These are phyloP conservation scores for Vanessa atalanta DNA, from an alignment of 1,140 invertebrate species.

Conservation along the genomic window DNA sequence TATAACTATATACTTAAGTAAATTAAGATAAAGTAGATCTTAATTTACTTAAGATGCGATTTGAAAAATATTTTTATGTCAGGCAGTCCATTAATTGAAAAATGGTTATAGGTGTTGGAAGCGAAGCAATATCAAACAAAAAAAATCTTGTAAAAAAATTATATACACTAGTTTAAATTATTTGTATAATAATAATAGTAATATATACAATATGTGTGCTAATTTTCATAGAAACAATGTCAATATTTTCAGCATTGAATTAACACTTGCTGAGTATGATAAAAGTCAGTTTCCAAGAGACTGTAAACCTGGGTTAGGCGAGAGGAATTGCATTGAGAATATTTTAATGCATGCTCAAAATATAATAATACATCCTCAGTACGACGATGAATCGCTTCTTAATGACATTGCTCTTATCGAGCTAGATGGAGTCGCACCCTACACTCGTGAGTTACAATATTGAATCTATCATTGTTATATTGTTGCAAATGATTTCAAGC, in stretches of 20 bases:
- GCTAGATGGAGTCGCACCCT: constrained; percentile 54
- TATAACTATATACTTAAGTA: too few species aligned
- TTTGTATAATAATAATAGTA: too few species aligned
- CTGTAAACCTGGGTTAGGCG: constrained; percentile 49
- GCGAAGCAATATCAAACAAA: too few species aligned
- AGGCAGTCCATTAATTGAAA: too few species aligned
- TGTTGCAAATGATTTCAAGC: neutral
- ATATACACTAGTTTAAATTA: too few species aligned
- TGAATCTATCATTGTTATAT: neutral
- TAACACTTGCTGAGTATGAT: constrained; percentile 69
- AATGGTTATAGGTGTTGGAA: too few species aligned
- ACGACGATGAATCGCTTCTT: constrained; percentile 51
- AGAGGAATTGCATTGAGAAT: constrained; percentile 61
- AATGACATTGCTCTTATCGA: constrained; percentile 69
- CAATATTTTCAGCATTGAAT: constrained; percentile 57
- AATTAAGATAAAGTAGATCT: too few species aligned
- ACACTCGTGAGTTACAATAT: constrained; percentile 54
- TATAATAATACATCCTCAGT: constrained; percentile 56
- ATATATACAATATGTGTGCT: neutral
- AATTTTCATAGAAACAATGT: neutral
- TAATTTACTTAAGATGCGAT: too few species aligned
- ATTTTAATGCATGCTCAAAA: constrained; percentile 51
- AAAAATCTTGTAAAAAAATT: too few species aligned
- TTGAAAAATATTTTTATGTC: too few species aligned
- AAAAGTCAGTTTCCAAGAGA: constrained; percentile 68